These are phyloP conservation scores for Nysson spinosus DNA, from an alignment of 2,888 invertebrate genomes.

Conservation along the genomic window DNA sequence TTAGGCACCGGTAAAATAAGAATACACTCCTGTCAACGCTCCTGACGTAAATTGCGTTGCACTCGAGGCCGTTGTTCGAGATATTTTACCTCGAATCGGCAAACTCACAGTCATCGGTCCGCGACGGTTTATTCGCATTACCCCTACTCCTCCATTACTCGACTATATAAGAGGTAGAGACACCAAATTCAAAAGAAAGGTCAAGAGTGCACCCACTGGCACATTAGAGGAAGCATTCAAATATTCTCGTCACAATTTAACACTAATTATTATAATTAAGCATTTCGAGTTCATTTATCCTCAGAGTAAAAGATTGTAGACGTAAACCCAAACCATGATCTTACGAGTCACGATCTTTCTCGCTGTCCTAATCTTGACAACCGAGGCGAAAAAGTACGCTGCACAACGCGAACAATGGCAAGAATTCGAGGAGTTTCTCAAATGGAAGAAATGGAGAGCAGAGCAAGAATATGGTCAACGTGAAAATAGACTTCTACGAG, in stretches of 20 bases:
- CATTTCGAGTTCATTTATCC: neutral
- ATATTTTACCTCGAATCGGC: constrained; percentile 19
- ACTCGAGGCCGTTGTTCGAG: constrained; percentile 10
- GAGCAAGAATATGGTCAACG: neutral
- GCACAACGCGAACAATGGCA: constrained; percentile 43
- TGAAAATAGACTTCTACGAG: neutral
- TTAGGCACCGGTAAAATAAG: neutral
- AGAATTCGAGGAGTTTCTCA: constrained; percentile 53
- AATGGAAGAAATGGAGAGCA: constrained; percentile 44
- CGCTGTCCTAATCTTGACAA: constrained; percentile 25
- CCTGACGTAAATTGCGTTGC: neutral
- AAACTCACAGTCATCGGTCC: constrained; percentile 30
- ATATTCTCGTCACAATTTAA: neutral
- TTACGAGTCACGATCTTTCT: constrained; percentile 27
- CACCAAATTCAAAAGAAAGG: constrained; percentile 26
- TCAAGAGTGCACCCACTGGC: constrained; percentile 5
- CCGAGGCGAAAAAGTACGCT: constrained; percentile 35
- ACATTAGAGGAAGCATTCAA: neutral
- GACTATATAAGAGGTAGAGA: constrained; percentile 30
- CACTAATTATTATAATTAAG: neutral
- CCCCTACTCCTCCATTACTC: constrained; percentile 3
- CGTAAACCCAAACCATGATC: constrained; percentile 23
- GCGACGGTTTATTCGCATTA: constrained; percentile 1
- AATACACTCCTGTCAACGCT: neutral
- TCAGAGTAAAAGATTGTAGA: constrained; percentile 4